These are phyloP conservation scores for Atethmia centrago DNA, from an alignment of 2,888 invertebrate species.

Conservation along the genomic window DNA sequence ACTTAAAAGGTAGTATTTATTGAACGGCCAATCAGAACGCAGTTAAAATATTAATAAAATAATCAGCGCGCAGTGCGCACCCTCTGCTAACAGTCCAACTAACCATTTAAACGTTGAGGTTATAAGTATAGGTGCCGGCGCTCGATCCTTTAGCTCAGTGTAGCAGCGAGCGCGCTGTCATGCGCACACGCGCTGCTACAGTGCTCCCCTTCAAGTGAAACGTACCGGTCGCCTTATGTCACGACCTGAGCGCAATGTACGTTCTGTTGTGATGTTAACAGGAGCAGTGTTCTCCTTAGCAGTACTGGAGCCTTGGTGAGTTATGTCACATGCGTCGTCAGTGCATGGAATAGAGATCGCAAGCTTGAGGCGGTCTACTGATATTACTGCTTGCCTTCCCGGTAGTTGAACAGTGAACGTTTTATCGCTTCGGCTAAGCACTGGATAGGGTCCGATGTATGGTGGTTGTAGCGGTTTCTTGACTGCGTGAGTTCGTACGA, in stretches of 20 bases:
- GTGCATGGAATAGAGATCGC: constrained; percentile 23
- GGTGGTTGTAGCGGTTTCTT: constrained; percentile 30
- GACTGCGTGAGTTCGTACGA: constrained; percentile 39
- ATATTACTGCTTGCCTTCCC: constrained; percentile 14
- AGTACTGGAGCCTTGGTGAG: neutral
- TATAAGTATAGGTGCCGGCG: too few relatives aligned
- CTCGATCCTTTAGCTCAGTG: too few relatives aligned
- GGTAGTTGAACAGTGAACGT: constrained; percentile 31
- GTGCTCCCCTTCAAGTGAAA: constrained; percentile 18
- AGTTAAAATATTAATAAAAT: too few relatives aligned
- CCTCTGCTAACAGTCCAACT: too few relatives aligned
- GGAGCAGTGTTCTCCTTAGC: neutral
- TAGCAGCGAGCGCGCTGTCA: neutral
- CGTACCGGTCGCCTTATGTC: constrained; percentile 10
- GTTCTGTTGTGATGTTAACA: neutral
- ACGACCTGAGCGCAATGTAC: constrained; percentile 2
- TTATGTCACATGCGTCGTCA: neutral
- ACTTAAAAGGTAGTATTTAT: too few relatives aligned
- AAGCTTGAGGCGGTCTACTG: constrained; percentile 38
- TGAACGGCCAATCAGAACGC: too few relatives aligned
- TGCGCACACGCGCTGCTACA: neutral
- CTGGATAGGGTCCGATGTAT: constrained; percentile 36
- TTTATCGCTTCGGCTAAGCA: constrained; percentile 31
- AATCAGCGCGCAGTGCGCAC: too few relatives aligned
- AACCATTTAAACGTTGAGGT: too few relatives aligned